phyloP scores from a whole-genome alignment of 2,888 invertebrate species.

The Chalcosyrphus nemorum region DNA sequence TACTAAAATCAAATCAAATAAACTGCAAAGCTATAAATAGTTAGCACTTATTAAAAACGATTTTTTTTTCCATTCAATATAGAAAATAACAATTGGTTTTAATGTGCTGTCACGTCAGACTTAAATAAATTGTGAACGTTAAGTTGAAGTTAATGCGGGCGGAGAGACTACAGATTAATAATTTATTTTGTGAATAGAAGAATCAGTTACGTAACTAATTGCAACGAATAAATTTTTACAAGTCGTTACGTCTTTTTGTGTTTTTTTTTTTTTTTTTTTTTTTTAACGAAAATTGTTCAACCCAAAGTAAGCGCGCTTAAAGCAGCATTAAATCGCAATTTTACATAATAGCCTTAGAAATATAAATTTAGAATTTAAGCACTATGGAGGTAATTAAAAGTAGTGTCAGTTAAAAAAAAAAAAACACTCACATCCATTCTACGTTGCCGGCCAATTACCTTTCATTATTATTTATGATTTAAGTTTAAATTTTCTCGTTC shows the following conservation, averaged over 20 bases:
- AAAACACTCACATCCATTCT: background rate
- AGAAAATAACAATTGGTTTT: background rate
- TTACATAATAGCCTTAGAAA: background rate
- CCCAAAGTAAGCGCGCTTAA: background rate
- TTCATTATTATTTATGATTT: no score
- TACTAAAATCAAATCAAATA: background rate
- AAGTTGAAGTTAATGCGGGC: background rate
- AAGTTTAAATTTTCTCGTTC: background rate
- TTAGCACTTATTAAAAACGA: background rate
- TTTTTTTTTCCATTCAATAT: no score
- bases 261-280: background rate
- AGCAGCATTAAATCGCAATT: background rate
- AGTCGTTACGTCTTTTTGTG: background rate
- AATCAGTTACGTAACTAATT: background rate
- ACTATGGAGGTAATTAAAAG: background rate
- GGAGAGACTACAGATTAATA: background rate
- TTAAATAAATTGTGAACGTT: background rate
- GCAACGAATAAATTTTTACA: background rate
- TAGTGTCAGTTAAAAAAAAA: background rate
- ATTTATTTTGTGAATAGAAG: background rate
- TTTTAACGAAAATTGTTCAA: background rate
- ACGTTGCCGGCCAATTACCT: no score
- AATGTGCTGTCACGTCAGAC: background rate
- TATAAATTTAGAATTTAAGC: background rate
- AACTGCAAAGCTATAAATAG: background rate